These are phyloP conservation scores for Loripinus fragilis DNA, from an alignment of 2,888 invertebrate genomes.

Conservation along the genomic window DNA sequence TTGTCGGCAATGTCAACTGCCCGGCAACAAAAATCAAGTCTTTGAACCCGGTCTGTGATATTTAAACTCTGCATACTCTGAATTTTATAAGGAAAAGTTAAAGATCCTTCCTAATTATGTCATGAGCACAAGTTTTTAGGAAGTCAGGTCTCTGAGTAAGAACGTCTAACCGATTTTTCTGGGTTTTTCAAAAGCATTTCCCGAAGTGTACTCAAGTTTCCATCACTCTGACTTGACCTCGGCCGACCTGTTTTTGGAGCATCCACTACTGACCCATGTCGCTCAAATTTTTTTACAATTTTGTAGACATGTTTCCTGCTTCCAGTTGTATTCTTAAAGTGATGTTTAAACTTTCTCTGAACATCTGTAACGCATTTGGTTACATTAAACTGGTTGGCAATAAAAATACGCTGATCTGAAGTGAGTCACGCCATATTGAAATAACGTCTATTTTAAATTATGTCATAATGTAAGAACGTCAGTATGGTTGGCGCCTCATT, in stretches of 20 bases:
- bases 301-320: background rate
- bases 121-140: slow-evolving; percentile 17
- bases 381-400: too few relatives aligned
- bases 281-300: background rate
- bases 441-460: too few relatives aligned
- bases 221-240: background rate
- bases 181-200: background rate
- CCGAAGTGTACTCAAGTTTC: background rate
- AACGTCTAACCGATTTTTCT: slow-evolving; percentile 8
- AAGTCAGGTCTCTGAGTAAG: slow-evolving; percentile 24
- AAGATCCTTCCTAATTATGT: slow-evolving; percentile 22
- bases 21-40: slow-evolving; percentile 21
- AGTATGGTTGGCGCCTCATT: too few relatives aligned
- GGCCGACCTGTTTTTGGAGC: background rate
- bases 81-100: slow-evolving; percentile 24
- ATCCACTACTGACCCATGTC: background rate
- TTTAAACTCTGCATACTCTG: slow-evolving; percentile 31
- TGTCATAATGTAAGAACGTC: too few relatives aligned
- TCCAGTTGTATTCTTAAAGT: background rate
- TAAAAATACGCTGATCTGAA: too few relatives aligned
- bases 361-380: too few relatives aligned
- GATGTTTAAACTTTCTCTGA: background rate
- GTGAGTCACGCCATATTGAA: too few relatives aligned
- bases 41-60: slow-evolving; percentile 20
- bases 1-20: slow-evolving; percentile 22